Evolutionary conservation across 92 coral and sea anemone species (phyloP).

Genomic region (Zoanthus sansibaricus): DNA sequence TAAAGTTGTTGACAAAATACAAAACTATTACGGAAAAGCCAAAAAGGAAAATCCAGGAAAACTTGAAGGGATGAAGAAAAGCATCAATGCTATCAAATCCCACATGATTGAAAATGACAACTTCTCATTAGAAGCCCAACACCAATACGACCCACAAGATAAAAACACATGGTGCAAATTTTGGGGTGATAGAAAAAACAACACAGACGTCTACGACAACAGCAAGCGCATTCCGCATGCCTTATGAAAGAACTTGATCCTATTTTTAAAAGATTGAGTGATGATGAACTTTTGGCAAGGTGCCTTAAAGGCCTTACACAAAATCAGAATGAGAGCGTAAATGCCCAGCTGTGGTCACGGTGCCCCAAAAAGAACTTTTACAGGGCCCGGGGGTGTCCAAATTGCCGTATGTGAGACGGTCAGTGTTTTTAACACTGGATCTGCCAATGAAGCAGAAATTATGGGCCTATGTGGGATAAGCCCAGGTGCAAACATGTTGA

Average conservation of each 20-base stretch:
- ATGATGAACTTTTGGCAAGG: constrained; percentile 58
- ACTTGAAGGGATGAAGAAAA: constrained; percentile 45
- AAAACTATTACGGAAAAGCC: constrained; percentile 60
- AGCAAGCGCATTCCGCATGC: constrained; percentile 59
- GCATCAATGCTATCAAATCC: constrained; percentile 50
- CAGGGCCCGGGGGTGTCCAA: not conserved
- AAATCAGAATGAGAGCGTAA: constrained; percentile 43
- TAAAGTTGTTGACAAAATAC: constrained; percentile 53
- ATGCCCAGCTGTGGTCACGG: constrained; percentile 52
- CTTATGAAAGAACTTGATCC: constrained; percentile 62
- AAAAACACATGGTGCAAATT: constrained; percentile 70
- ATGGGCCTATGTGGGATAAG: constrained; percentile 29
- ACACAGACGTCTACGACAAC: constrained; percentile 44
- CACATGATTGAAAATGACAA: constrained; percentile 53
- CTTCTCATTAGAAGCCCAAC: constrained; percentile 55
- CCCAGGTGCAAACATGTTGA: constrained; percentile 59
- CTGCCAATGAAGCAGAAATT: constrained; percentile 67
- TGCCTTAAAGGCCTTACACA: constrained; percentile 68
- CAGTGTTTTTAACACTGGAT: constrained; percentile 68
- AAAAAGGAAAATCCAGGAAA: constrained; percentile 51
- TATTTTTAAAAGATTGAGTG: constrained; percentile 48
- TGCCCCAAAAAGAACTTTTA: constrained; percentile 32
- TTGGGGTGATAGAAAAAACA: constrained; percentile 61
- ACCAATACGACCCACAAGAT: constrained; percentile 57
- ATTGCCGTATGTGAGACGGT: constrained; percentile 70